Base-by-base conservation (phyloP, 2,888 invertebrate genomes). In the Drosophila yooni region DNA sequence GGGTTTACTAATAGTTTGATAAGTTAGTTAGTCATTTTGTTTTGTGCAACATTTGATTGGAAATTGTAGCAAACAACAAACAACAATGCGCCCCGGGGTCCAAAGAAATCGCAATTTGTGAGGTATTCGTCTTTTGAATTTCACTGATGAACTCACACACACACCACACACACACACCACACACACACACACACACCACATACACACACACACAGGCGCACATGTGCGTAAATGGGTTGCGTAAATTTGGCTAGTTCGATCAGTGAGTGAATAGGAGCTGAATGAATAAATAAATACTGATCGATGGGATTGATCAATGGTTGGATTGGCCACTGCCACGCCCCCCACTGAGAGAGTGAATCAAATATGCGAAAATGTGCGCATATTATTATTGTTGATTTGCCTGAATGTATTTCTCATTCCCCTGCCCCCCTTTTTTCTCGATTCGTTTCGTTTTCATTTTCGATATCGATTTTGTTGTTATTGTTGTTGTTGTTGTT, bases 311-410 rank as follows among this genome's bases (percentile, higher is more conserved):
- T 58, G 58, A 80, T 75, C 59, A 61, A 70, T 76, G 57, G 50
- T 27, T 48, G 34, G 27, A 31, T 21, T 29, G 40, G 0, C 29
- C n/a, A 27, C 13, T 66, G 67, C 74, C 72, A 77, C 71, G 56
- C 62, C 62, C 71, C 76, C 66, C 66, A 56, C 21, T 60, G 67
- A 29, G 78, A 29, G 72, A 34, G 71, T 83, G 72, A 83, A 83
- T 83, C 74, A 74, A 88, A 88, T 83, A 83, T 83, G 87, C 87
- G 46, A 46, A 88, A 83, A 83, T 83, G 67, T 82, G 70, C 70
- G 62, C 70, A 79, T 66, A 77, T 77, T 77, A 75, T 70, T 70
- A 70, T 60, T 62, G 70, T 70, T 70, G 75, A 79, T 79, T 78
- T 74, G 79, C 72, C 21, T 25, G 8, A 25, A 70, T 75, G 62